phyloP scores from a whole-genome alignment of 2,113 vertebrate genomes.

The Zingel zingel region DNA sequence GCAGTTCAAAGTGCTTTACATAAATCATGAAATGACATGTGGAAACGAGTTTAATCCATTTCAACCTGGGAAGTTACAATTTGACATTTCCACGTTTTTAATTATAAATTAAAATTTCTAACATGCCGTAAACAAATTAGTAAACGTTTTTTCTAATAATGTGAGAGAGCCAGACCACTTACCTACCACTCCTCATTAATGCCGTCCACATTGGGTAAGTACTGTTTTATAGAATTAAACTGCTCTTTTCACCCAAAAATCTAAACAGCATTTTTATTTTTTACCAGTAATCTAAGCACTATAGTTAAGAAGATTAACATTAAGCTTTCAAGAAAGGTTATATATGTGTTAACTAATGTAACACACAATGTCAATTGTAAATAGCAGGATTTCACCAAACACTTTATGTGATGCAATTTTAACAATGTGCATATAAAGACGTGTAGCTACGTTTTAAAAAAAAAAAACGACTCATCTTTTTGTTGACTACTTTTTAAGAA shows the following conservation, averaged over 20 bases:
- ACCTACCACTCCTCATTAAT: background rate
- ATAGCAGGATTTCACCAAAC: background rate
- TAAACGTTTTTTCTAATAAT: background rate
- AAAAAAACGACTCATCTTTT: background rate
- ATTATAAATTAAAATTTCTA: too few species aligned
- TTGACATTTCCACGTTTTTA: background rate
- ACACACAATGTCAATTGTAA: background rate
- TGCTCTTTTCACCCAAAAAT: background rate
- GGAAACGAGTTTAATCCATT: too few species aligned
- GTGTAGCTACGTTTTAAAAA: background rate
- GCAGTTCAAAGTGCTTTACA: background rate
- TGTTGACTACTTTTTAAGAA: background rate
- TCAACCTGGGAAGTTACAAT: too few species aligned
- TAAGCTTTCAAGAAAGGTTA: background rate
- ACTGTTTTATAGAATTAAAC: background rate
- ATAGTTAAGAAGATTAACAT: background rate
- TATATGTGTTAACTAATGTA: background rate
- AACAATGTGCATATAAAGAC: background rate
- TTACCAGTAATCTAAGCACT: background rate
- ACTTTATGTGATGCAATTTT: background rate
- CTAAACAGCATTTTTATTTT: background rate
- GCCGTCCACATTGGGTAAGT: background rate
- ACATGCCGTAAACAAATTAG: too few species aligned
- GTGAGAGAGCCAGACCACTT: background rate
- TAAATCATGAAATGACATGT: background rate